Conservation (phyloP, 2,797 vertebrate genomes). For the Syngnathus rostellatus region DNA sequence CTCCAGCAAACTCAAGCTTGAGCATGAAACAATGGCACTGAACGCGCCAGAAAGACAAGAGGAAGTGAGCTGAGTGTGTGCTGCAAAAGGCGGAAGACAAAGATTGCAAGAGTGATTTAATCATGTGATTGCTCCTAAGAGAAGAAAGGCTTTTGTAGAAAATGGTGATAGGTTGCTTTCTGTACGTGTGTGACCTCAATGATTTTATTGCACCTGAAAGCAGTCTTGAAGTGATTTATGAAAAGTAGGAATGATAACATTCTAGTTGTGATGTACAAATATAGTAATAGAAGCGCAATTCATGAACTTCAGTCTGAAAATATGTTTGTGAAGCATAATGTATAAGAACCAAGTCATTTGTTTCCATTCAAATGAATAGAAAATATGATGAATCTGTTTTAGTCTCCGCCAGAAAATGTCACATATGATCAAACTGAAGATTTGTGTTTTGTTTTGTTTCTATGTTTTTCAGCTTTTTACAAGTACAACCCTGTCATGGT, state of each 20-base stretch:
- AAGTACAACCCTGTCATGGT: neutral
- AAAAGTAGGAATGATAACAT: neutral
- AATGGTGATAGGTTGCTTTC: neutral
- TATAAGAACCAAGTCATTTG: neutral
- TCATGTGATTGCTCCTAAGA: conserved; percentile 11
- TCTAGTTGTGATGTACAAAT: neutral
- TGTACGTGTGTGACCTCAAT: neutral
- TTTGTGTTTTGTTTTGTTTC: neutral
- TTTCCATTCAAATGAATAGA: too few relatives aligned
- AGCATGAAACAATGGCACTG: neutral
- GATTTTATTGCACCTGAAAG: neutral
- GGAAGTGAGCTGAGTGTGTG: conserved; percentile 38
- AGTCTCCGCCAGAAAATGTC: too few relatives aligned
- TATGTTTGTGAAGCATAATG: neutral
- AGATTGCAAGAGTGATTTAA: conserved; percentile 4
- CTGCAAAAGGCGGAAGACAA: conserved; percentile 9
- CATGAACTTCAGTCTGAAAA: neutral
- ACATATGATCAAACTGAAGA: too few relatives aligned
- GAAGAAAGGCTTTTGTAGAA: conserved; percentile 4
- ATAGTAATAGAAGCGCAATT: neutral
- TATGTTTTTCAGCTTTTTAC: neutral
- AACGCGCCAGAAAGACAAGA: conserved; percentile 27
- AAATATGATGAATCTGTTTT: too few relatives aligned
- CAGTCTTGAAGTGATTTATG: neutral
- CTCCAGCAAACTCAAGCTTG: neutral